A percentile compares a stretch with the other conserved stretches of the same genome.
phyloP scores from a whole-genome alignment of 2,113 vertebrate genomes.

The Ailurus styani region DNA sequence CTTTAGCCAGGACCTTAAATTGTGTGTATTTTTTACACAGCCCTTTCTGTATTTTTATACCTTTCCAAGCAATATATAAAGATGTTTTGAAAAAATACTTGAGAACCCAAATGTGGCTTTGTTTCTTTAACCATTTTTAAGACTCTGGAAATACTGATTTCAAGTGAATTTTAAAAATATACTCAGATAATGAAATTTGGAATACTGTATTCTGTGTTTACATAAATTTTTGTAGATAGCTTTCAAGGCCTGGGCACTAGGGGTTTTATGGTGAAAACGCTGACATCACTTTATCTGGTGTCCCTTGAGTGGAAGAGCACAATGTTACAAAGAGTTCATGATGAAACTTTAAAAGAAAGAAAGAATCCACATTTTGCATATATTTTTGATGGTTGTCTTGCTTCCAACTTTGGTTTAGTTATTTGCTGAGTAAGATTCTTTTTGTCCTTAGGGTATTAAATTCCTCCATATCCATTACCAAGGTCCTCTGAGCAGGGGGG shows the following conservation, averaged over 20 bases:
- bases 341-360: constrained; percentile 38
- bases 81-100: constrained; percentile 23
- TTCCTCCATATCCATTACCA: neutral
- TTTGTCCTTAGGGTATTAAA: neutral
- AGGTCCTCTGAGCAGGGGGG: neutral
- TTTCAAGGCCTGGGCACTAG: constrained; percentile 51
- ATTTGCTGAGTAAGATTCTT: neutral
- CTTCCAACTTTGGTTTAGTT: neutral
- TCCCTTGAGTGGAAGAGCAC: constrained; percentile 50
- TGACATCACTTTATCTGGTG: constrained; percentile 63
- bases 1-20: constrained; percentile 38
- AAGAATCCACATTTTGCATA: neutral
- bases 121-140: constrained; percentile 65
- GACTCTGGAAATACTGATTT: constrained; percentile 34
- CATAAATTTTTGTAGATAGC: constrained; percentile 59
- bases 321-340: constrained; percentile 44
- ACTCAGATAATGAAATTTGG: constrained; percentile 42
- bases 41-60: neutral
- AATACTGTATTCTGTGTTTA: constrained; percentile 43
- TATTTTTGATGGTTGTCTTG: neutral
- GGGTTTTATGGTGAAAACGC: constrained; percentile 57
- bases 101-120: neutral
- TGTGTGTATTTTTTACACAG: neutral
- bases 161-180: constrained; percentile 28
- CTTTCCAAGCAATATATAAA: constrained; percentile 18